Evolutionary conservation across 2,113 vertebrate genomes (phyloP).

Genomic region (Misgurnus mizolepis): DNA sequence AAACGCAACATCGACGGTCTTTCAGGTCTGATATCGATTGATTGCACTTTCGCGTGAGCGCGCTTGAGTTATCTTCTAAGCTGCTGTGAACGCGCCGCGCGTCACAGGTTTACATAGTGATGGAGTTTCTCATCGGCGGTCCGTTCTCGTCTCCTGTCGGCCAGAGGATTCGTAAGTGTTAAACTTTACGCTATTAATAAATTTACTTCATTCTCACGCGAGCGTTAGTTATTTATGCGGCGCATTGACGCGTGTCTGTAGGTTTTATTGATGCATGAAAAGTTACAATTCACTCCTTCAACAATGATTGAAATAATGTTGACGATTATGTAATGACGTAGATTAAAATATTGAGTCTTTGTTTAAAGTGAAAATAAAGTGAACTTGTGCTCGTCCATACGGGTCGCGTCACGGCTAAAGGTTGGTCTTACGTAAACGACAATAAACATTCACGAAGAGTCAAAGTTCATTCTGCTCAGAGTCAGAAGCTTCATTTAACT

Average conservation of each 20-base stretch:
- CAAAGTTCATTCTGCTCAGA: neutral
- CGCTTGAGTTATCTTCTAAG: constrained; percentile 1
- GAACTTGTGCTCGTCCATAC: too few species aligned
- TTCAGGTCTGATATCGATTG: neutral
- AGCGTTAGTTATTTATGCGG: neutral
- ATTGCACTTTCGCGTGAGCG: constrained; percentile 42
- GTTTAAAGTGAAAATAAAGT: too few species aligned
- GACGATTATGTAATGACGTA: too few species aligned
- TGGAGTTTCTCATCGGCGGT: constrained; percentile 90
- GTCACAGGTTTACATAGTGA: constrained; percentile 56
- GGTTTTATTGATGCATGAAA: too few species aligned
- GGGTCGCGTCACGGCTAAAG: neutral
- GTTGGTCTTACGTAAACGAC: neutral
- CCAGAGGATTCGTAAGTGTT: constrained; percentile 87
- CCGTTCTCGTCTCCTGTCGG: constrained; percentile 88
- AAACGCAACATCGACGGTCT: neutral
- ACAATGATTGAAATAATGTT: too few species aligned
- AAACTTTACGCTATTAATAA: neutral
- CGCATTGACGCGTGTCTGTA: too few species aligned
- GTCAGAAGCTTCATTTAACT: neutral
- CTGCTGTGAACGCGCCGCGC: constrained; percentile 2
- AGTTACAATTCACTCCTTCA: too few species aligned
- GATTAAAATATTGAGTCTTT: too few species aligned
- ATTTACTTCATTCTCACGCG: neutral
- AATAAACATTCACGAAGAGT: neutral